A percentile compares a stretch with the other conserved stretches of the same genome.
Evolutionary conservation across 2,888 invertebrate species (phyloP).

Genomic region (Gastrophysa polygoni): DNA sequence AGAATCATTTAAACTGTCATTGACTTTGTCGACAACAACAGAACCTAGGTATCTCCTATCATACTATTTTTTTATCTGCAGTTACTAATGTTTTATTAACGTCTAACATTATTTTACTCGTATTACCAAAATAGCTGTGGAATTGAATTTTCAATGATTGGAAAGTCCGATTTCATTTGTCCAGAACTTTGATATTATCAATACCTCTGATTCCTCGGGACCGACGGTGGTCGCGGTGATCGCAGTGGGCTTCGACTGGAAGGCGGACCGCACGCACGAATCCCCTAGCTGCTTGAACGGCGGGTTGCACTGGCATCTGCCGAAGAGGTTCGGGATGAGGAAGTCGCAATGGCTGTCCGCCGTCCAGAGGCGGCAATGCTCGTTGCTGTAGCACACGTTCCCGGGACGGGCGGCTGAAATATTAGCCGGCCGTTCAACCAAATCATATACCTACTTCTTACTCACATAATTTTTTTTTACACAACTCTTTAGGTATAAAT

Average conservation of each 20-base stretch:
- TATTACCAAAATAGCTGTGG: not conserved
- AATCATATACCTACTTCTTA: too few species aligned
- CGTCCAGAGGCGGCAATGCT: conserved; percentile 86
- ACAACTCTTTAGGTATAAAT: too few species aligned
- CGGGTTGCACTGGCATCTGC: conserved; percentile 81
- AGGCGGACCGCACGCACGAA: conserved; percentile 63
- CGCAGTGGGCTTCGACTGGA: conserved; percentile 50
- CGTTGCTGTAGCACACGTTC: conserved; percentile 88
- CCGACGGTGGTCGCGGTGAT: conserved; percentile 48
- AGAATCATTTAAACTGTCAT: too few species aligned
- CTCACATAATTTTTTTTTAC: too few species aligned
- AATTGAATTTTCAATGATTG: too few species aligned
- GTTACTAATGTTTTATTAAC: too few species aligned
- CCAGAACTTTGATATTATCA: conserved; percentile 15
- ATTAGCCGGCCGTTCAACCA: too few species aligned
- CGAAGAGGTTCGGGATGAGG: conserved; percentile 86
- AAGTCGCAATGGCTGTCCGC: conserved; percentile 86
- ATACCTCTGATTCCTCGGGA: conserved; percentile 41
- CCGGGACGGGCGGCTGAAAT: conserved; percentile 83
- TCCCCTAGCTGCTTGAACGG: conserved; percentile 70
- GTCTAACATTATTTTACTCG: too few species aligned
- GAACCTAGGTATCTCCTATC: too few species aligned
- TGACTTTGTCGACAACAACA: too few species aligned
- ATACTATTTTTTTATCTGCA: too few species aligned
- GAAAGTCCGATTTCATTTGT: too few species aligned